Conservation (phyloP, 2,888 invertebrate species). For the Steinernema carpocapsae region DNA sequence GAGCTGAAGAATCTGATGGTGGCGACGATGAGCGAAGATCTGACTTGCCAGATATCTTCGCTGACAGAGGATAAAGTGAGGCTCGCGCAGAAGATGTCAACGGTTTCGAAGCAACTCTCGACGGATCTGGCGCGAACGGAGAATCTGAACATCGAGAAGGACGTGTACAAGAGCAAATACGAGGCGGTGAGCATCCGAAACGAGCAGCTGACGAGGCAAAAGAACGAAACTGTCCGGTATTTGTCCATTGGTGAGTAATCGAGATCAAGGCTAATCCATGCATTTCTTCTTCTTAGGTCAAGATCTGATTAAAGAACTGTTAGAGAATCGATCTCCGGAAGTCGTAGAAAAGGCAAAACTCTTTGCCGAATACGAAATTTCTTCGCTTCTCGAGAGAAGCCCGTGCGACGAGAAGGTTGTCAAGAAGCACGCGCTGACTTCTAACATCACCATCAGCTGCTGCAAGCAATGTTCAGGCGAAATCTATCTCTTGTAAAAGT, state of each 20-base stretch:
- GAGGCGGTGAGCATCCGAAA: constrained; percentile 74
- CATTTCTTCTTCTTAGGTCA: background rate
- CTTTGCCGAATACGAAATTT: constrained; percentile 43
- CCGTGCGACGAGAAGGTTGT: constrained; percentile 52
- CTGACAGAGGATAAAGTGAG: constrained; percentile 90
- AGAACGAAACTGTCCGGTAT: background rate
- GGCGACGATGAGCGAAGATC: constrained; percentile 91
- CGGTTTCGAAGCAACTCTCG: constrained; percentile 81
- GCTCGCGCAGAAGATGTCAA: constrained; percentile 82
- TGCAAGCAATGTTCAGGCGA: constrained; percentile 58
- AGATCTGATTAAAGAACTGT: background rate
- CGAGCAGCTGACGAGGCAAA: constrained; percentile 47
- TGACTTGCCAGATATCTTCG: constrained; percentile 85
- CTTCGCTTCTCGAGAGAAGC: constrained; percentile 47
- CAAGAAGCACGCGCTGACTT: constrained; percentile 42
- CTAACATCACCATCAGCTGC: constrained; percentile 57
- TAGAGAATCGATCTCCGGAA: background rate
- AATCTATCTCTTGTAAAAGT: constrained; percentile 46
- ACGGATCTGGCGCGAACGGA: constrained; percentile 87
- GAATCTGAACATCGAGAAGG: constrained; percentile 88
- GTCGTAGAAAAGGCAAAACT: constrained; percentile 37
- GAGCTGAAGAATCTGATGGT: constrained; percentile 90
- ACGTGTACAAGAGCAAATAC: constrained; percentile 95
- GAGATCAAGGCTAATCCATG: background rate
- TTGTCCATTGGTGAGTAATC: background rate